Base-by-base conservation (phyloP, 2,797 vertebrate genomes). In the Huso huso region DNA sequence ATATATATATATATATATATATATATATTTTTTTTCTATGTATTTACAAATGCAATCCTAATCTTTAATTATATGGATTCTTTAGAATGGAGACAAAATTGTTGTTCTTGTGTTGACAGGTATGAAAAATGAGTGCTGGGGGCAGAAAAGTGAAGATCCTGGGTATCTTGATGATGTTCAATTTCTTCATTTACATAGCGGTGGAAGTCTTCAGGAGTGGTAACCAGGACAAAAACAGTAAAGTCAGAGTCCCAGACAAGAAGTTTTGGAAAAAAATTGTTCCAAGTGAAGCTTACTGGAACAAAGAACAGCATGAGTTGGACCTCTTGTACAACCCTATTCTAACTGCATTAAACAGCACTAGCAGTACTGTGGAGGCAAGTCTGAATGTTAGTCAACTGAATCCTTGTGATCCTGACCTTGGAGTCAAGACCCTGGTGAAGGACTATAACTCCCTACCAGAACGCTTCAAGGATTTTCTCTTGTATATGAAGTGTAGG, bases 131-230 rank as follows among this genome's bases (percentile, higher is more conserved):
- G 96, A 95, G 89, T 84, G 37, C 37, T 37, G 37, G 37, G 37
- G 88, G 93, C 81, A 89, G 87, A 84, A 95, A 88, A 84, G 72
- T 95, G 79, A 98, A 95, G 81, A 75, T 96, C 74, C 69, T 93
- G 85, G 87, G 92, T 81, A 87, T 90, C 55, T 76, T 97, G 80
- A 92, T 86, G 86, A 97, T 91, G 89, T 79, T 93, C 61, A 96
- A 97, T 81, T 81, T 95, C 80, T 96, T 97, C 76, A 89, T 98
- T 83, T 95, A 98, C 85, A 87, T 99, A 76, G 86, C 98, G 65
- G 83, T 94, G 65, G 86, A 87, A 73, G 74, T 97, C 66, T 92
- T 92, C 1, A 91, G 89, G 72, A 91, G 86, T 9, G 74, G 79
- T 78, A 79, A 75, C 75, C 92, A 93, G 72, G 92, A 90, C 10